Evolutionary conservation across 2,888 invertebrate species (phyloP).

Genomic region (Sarcophaga variegata): DNA sequence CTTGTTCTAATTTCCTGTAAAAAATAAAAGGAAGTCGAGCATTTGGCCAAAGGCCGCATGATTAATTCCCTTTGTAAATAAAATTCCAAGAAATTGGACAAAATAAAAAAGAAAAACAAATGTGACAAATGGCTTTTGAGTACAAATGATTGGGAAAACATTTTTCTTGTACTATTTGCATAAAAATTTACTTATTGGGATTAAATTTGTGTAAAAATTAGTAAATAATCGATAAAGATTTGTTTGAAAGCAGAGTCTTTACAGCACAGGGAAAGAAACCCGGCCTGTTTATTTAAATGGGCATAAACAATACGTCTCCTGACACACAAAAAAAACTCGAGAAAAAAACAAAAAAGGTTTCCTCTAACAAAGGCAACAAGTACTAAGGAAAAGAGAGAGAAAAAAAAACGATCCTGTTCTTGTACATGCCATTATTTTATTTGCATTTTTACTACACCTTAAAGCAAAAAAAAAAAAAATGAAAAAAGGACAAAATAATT

Average conservation of each 20-base stretch:
- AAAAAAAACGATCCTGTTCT: neutral
- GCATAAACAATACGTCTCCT: slow-evolving; percentile 22
- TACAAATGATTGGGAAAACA: neutral
- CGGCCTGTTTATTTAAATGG: slow-evolving; percentile 36
- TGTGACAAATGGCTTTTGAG: slow-evolving; percentile 28
- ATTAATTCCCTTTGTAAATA: neutral
- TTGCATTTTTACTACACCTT: slow-evolving; percentile 24
- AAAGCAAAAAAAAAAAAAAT: slow-evolving; percentile 16
- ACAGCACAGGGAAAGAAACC: neutral
- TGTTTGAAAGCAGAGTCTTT: neutral
- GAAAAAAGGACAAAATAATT: slow-evolving; percentile 18
- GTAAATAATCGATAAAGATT: slow-evolving; percentile 58
- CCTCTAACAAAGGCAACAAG: slow-evolving; percentile 47
- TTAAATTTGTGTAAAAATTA: slow-evolving; percentile 59
- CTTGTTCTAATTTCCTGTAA: neutral
- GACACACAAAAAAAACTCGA: neutral
- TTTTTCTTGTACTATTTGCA: slow-evolving; percentile 19
- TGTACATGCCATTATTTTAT: slow-evolving; percentile 25
- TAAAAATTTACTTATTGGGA: slow-evolving; percentile 19
- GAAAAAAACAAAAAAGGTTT: slow-evolving; percentile 8
- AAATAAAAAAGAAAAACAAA: neutral
- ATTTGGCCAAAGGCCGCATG: neutral
- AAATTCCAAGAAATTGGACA: slow-evolving; percentile 14
- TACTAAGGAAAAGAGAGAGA: slow-evolving; percentile 13
- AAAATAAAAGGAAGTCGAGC: neutral